Evolutionary conservation across 2,113 vertebrate species (phyloP), one percentile per base, ranked within the genome.

Genomic region (Typhlomys cinereus): DNA sequence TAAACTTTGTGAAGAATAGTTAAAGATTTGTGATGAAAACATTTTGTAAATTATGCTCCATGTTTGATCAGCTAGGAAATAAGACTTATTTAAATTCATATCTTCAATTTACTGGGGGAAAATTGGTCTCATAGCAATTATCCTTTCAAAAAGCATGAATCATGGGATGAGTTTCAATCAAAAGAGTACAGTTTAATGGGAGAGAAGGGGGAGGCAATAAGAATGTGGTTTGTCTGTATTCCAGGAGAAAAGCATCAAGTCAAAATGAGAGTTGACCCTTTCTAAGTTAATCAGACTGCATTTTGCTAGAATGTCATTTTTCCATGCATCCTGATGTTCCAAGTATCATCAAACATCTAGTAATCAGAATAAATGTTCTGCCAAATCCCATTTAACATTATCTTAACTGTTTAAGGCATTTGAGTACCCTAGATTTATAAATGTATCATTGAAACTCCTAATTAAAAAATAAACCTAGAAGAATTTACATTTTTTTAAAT

Each of bases 381-480:
- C 94, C 95, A 96, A 48, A 79, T 89, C 75, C 89, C 92, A 95
- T 93, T 96, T 92, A n/a, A n/a, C n/a, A 95, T 86, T 85, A 90
- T 87, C 59, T 95, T 94, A 95, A 97, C 44, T 96, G 90, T 95
- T 96, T 96, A 94, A 97, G 88, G 88, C 88, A 94, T 89, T n/a
- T 81, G 88, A 89, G 70, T 46, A 82, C 75, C 84, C 92, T 52
- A 89, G 79, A 84, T 93, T 93, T 97, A 95, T 94, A 97, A 97
- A 96, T 70, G 92, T 46, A 80, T 90, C 75, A 96, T 87, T 91
- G 95, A 96, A 96, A 95, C 81, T 46, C 34, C 27, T 90, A 66
- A 91, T 62, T 89, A 69, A 62, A 93, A 97, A 97, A 81, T 90
- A 97, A 96, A 96, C 46, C 66, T 90, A 96, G 92, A 88, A 61